phyloP scores from a whole-genome alignment of 1,140 invertebrate genomes.

The Phocides pigmalion region DNA sequence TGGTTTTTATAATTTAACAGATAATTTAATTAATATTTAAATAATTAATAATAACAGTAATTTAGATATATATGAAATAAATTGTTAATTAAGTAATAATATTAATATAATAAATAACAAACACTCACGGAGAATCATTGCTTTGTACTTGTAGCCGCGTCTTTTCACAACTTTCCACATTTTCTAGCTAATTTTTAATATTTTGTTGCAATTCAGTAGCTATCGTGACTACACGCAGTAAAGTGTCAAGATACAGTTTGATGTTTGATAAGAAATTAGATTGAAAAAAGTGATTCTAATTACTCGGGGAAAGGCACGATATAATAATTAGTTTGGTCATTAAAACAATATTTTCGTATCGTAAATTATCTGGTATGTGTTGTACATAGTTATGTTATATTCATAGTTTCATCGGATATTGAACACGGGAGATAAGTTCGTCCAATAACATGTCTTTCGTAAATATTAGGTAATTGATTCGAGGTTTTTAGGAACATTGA shows the following conservation, averaged over 20 bases:
- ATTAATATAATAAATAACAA: too few relatives aligned
- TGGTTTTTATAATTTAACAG: too few relatives aligned
- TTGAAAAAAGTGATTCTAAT: conserved; percentile 21
- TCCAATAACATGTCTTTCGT: too few relatives aligned
- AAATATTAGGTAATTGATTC: too few relatives aligned
- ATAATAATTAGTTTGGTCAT: conserved; percentile 38
- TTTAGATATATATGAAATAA: too few relatives aligned
- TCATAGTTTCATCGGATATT: too few relatives aligned
- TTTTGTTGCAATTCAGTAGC: background rate
- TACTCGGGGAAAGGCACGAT: conserved; percentile 25
- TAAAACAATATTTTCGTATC: conserved; percentile 31
- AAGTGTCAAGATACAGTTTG: conserved; percentile 6
- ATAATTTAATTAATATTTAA: too few relatives aligned
- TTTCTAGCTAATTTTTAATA: conserved; percentile 44
- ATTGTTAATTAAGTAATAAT: too few relatives aligned
- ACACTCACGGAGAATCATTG: conserved; percentile 58
- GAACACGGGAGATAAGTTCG: too few relatives aligned
- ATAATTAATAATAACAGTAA: too few relatives aligned
- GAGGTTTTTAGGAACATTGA: too few relatives aligned
- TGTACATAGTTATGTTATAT: too few relatives aligned
- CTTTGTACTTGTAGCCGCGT: conserved; percentile 40
- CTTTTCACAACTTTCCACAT: conserved; percentile 56
- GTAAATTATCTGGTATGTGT: background rate
- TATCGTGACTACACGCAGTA: conserved; percentile 25
- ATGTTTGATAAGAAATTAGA: conserved; percentile 20